These are phyloP conservation scores for Cebidichthys violaceus DNA, from an alignment of 2,113 vertebrate species.

Conservation along the genomic window DNA sequence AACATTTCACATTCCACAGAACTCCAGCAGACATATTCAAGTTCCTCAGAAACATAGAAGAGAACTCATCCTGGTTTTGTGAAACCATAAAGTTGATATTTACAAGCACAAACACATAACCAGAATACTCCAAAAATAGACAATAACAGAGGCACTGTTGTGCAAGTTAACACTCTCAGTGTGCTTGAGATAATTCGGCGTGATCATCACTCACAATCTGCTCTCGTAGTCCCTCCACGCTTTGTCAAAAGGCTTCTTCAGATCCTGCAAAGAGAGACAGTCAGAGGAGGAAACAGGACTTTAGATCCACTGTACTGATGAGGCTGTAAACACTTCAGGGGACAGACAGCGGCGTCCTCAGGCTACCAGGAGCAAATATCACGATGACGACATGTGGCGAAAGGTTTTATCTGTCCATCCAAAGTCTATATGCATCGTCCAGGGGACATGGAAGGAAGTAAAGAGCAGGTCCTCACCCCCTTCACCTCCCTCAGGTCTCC, in stretches of 20 bases:
- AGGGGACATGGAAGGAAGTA: not conserved
- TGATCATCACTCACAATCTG: constrained; percentile 71
- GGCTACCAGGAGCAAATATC: not conserved
- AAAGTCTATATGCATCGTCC: not conserved
- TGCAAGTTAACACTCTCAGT: too few species aligned
- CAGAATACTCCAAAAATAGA: not conserved
- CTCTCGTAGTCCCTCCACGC: constrained; percentile 77
- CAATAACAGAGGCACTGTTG: not conserved
- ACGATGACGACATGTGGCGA: not conserved
- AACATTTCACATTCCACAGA: not conserved
- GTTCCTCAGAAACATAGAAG: not conserved
- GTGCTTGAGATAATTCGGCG: not conserved
- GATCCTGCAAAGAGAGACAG: constrained; percentile 54
- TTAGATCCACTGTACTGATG: not conserved
- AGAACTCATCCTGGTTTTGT: not conserved
- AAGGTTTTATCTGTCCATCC: not conserved
- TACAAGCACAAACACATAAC: not conserved
- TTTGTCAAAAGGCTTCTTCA: constrained; percentile 77
- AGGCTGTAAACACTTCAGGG: not conserved
- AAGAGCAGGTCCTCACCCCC: constrained; percentile 61
- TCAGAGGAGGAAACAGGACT: not conserved
- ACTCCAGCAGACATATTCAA: not conserved
- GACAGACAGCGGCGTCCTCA: not conserved
- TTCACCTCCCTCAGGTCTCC: constrained; percentile 78
- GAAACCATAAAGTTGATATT: not conserved